phyloP scores from a whole-genome alignment of 2,113 vertebrate genomes.

The Hydropotes inermis region DNA sequence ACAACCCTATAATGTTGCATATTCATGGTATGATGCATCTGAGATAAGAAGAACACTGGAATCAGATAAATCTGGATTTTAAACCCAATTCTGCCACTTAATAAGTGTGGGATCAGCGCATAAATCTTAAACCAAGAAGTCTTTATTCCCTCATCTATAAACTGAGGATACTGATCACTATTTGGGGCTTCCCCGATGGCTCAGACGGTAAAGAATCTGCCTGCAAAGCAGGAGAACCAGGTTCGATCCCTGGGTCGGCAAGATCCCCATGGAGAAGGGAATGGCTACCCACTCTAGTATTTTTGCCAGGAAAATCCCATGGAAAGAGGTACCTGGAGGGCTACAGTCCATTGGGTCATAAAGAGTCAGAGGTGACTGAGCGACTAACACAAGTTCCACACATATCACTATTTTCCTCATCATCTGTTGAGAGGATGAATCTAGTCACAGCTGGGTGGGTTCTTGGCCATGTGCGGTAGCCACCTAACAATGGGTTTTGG shows the following conservation, averaged over 20 bases:
- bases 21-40: neutral
- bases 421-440: neutral
- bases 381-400: neutral
- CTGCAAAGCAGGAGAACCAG: neutral
- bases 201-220: neutral
- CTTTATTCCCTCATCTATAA: neutral
- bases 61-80: neutral
- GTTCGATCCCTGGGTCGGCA: neutral
- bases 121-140: neutral
- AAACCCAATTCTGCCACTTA: neutral
- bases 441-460: neutral
- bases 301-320: neutral
- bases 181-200: neutral
- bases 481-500: neutral
- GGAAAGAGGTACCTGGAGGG: neutral
- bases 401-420: neutral
- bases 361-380: neutral
- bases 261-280: neutral
- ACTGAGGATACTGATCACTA: neutral
- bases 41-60: neutral
- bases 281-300: neutral
- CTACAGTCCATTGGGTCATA: neutral
- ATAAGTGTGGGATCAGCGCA: neutral
- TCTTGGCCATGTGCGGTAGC: accelerated
- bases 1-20: neutral